phyloP scores from a whole-genome alignment of 2,797 vertebrate genomes.

The Brachymystax lenok region DNA sequence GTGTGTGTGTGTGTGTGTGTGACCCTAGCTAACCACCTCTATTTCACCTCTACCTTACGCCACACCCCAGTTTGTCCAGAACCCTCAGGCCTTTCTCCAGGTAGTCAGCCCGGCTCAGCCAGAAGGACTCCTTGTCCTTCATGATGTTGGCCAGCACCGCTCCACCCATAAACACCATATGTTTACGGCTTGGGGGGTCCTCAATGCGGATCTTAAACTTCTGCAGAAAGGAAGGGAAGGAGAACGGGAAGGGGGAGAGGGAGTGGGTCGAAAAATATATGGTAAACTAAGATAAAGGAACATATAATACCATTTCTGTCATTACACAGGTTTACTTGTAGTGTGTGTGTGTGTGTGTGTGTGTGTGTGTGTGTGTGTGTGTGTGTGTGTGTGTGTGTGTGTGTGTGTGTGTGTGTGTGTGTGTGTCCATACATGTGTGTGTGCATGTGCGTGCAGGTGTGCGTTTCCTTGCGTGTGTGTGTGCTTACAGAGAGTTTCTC shows the following conservation, averaged over 20 bases:
- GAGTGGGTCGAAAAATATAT: neutral
- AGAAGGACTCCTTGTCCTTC: slow-evolving; percentile 84
- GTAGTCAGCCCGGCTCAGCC: slow-evolving; percentile 76
- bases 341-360: too few species aligned
- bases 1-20: too few species aligned
- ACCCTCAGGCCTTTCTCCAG: slow-evolving; percentile 74
- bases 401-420: too few species aligned
- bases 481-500: slow-evolving; percentile 75
- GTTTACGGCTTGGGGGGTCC: slow-evolving; percentile 80
- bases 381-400: too few species aligned
- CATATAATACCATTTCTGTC: neutral
- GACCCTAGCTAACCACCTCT: neutral
- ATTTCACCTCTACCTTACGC: slow-evolving; percentile 57
- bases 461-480: neutral
- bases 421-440: neutral
- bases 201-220: slow-evolving; percentile 84
- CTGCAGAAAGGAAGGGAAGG: slow-evolving; percentile 48
- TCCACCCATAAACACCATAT: slow-evolving; percentile 84
- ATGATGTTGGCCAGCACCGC: slow-evolving; percentile 84
- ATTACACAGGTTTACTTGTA: neutral
- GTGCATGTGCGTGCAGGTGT: neutral
- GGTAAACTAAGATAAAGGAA: neutral
- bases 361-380: too few species aligned
- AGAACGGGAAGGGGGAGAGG: neutral
- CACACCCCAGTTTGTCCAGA: slow-evolving; percentile 76